phyloP scores from a whole-genome alignment of 2,888 invertebrate species.

The Noctua janthe region DNA sequence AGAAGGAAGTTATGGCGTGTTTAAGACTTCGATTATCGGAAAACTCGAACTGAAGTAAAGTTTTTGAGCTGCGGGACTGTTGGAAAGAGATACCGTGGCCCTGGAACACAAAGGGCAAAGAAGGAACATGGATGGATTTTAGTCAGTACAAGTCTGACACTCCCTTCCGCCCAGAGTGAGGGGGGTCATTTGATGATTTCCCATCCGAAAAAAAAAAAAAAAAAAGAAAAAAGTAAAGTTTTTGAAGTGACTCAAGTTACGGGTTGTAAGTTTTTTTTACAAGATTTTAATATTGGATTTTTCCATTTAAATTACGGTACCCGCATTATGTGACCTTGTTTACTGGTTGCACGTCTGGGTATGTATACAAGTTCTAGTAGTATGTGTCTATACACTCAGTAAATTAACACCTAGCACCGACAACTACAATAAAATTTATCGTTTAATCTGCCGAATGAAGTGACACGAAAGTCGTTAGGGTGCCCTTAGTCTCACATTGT shows the following conservation, averaged over 20 bases:
- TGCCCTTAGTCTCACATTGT: conserved; percentile 78
- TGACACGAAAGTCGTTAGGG: conserved; percentile 71
- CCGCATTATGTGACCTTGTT: conserved; percentile 7
- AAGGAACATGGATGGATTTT: too few species aligned
- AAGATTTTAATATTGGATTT: neutral
- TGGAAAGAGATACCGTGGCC: too few species aligned
- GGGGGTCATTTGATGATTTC: too few species aligned
- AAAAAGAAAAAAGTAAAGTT: conserved; percentile 24
- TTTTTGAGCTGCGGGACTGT: too few species aligned
- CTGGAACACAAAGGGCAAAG: too few species aligned
- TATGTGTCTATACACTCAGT: neutral
- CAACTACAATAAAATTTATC: conserved; percentile 53
- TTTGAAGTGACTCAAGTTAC: conserved; percentile 23
- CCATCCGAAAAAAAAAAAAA: too few species aligned
- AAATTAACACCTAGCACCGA: conserved; percentile 28
- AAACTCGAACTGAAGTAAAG: conserved; percentile 9
- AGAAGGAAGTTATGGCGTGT: neutral
- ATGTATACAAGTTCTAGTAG: neutral
- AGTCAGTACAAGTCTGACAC: too few species aligned
- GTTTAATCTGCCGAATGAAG: conserved; percentile 68
- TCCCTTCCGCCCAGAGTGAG: too few species aligned
- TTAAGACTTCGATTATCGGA: conserved; percentile 17
- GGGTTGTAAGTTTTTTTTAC: neutral
- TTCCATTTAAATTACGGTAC: neutral
- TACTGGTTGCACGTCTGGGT: neutral